phyloP scores from a whole-genome alignment of 2,888 invertebrate species.

The Zygothrica quintamaculata region DNA sequence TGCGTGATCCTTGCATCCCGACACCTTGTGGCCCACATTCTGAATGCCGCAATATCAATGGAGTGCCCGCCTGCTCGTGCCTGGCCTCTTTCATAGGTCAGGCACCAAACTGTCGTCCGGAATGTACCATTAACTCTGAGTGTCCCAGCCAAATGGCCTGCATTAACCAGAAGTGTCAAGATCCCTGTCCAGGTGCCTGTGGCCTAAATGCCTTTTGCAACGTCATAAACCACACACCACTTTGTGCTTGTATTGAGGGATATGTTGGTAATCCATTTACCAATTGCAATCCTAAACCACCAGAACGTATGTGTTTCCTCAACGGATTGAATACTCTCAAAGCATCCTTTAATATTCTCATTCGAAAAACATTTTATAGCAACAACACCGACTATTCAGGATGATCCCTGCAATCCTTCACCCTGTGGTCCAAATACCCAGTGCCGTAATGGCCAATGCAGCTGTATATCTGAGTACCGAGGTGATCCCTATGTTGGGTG shows the following conservation, averaged over 20 bases:
- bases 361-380: conserved; percentile 56
- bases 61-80: conserved; percentile 88
- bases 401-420: conserved; percentile 89
- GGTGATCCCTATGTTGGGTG: conserved; percentile 91
- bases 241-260: conserved; percentile 88
- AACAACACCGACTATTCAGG: conserved; percentile 63
- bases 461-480: conserved; percentile 89
- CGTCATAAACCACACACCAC: conserved; percentile 89
- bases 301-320: conserved; percentile 73
- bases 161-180: conserved; percentile 89
- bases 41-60: conserved; percentile 87
- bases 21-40: conserved; percentile 89
- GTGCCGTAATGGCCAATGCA: conserved; percentile 88
- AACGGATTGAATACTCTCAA: not conserved
- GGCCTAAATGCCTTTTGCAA: conserved; percentile 87
- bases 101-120: conserved; percentile 90
- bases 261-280: conserved; percentile 87
- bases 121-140: conserved; percentile 90
- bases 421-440: conserved; percentile 91
- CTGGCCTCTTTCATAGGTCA: conserved; percentile 88
- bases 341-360: conserved; percentile 5
- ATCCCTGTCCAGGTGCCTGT: conserved; percentile 90
- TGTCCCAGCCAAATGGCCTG: conserved; percentile 90
- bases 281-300: conserved; percentile 83
- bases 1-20: conserved; percentile 88